phyloP scores from a whole-genome alignment of 2,888 invertebrate genomes.

The Caenorhabditis wallacei region DNA sequence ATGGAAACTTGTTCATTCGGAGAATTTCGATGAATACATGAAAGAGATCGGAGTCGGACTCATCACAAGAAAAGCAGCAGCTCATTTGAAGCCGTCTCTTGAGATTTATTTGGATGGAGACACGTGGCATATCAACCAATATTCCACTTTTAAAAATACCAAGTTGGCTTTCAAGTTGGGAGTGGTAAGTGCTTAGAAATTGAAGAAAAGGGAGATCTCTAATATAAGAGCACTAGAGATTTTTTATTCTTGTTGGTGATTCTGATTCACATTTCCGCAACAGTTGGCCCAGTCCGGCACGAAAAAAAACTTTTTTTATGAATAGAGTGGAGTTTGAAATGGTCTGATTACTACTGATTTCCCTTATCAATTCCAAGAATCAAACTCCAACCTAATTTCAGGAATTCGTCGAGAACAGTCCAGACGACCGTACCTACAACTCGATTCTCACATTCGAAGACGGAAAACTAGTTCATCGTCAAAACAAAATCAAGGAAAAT shows the following conservation, averaged over 20 bases:
- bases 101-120: constrained; percentile 71
- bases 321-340: constrained; percentile 19
- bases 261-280: too few species aligned
- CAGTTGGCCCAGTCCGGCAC: too few species aligned
- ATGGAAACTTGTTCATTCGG: constrained; percentile 71
- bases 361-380: too few species aligned
- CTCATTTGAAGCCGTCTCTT: constrained; percentile 74
- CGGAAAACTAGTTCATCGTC: constrained; percentile 48
- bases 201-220: too few species aligned
- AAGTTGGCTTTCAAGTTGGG: constrained; percentile 69
- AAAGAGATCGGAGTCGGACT: constrained; percentile 76
- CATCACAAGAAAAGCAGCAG: constrained; percentile 75
- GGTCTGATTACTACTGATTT: not conserved
- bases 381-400: too few species aligned
- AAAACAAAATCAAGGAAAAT: constrained; percentile 55
- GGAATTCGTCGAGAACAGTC: constrained; percentile 56
- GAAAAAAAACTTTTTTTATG: too few species aligned
- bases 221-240: too few species aligned
- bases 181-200: constrained; percentile 25
- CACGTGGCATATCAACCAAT: constrained; percentile 68
- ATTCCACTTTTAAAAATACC: constrained; percentile 77
- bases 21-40: constrained; percentile 78
- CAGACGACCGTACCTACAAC: constrained; percentile 54
- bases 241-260: too few species aligned
- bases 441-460: constrained; percentile 42